Evolutionary conservation across 2,888 invertebrate species (phyloP), one percentile per base, ranked within the genome.

Genomic region (Pollenia angustigena): DNA sequence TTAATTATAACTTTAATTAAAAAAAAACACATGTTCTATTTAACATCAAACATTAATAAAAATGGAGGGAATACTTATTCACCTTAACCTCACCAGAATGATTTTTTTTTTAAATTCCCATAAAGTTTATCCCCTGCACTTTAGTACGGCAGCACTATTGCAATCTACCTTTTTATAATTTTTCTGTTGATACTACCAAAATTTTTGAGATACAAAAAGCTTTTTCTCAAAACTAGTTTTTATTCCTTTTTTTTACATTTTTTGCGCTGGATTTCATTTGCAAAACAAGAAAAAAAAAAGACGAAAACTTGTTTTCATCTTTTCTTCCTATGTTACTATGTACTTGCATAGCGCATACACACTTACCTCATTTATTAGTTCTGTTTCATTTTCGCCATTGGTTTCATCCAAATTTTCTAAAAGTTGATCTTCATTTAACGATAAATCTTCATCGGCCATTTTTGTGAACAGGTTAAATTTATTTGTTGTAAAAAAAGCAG

Each of bases 391-490:
- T 84, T 93, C 93, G 89, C 93, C 93, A 90, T 93, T 93, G 79
- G 93, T 92, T 89, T 93, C 93, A 83, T 93, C 93, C 90, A 93
- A 90, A 88, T 93, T 93, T 88, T 93, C 93, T 90, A 93, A 90
- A 82, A 93, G 92, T 90, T 93, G 93, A 89, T 93, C 93, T 91
- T 93, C 93, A 88, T 93, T 93, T 89, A 93, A 90, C 87, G 93
- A 91, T 89, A 93, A 90, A 90, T 93, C 93, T 91, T 93, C 93
- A 90, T 93, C 93, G 87, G 93, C 93, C 93, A 93, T 93, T 90
- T 89, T 90, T 76, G 56, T 85, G 56, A 66, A 75, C 85, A 75
- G 23, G 69, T 68, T 80, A 32, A 46, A 50, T 79, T 10, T 69
- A 54, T 46, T 68, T 58, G 11, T 16, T 46, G 12, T 14, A 68